A percentile compares a stretch with the other conserved stretches of the same genome.
Evolutionary conservation across 2,113 vertebrate species (phyloP).

Genomic region (Montifringilla adamsi): DNA sequence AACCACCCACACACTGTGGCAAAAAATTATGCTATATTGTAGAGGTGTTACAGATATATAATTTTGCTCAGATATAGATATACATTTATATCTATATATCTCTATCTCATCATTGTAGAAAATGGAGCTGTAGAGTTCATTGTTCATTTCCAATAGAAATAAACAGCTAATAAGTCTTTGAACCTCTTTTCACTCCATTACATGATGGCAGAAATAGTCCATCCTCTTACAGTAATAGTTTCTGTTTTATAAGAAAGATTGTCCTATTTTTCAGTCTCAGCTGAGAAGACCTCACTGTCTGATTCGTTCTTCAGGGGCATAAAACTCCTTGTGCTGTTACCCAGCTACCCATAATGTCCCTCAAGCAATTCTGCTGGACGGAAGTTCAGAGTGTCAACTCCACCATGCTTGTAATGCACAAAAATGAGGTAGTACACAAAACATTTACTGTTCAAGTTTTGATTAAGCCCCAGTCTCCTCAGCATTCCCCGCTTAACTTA

Average conservation of each 20-base stretch:
- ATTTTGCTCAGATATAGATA: slow-evolving; percentile 16
- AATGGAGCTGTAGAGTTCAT: slow-evolving; percentile 43
- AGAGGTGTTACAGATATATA: slow-evolving; percentile 17
- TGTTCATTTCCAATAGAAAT: slow-evolving; percentile 49
- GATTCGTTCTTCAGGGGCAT: slow-evolving; percentile 41
- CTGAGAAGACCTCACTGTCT: slow-evolving; percentile 55
- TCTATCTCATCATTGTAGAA: slow-evolving; percentile 35
- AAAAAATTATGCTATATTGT: not conserved
- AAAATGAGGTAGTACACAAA: slow-evolving; percentile 78
- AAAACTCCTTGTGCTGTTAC: slow-evolving; percentile 38
- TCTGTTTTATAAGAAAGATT: slow-evolving; percentile 55
- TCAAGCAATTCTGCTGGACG: slow-evolving; percentile 6
- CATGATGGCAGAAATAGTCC: slow-evolving; percentile 44
- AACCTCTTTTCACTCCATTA: slow-evolving; percentile 46
- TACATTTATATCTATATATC: not conserved
- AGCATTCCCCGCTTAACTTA: slow-evolving; percentile 24
- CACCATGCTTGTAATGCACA: slow-evolving; percentile 58
- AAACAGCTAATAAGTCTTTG: slow-evolving; percentile 35
- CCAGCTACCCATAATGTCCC: slow-evolving; percentile 54
- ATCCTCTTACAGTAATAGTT: slow-evolving; percentile 49
- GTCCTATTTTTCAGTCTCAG: slow-evolving; percentile 55
- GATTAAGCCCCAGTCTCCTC: slow-evolving; percentile 58
- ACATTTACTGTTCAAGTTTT: slow-evolving; percentile 66
- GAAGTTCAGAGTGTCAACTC: slow-evolving; percentile 40
- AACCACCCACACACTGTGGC: not conserved